These are phyloP conservation scores for Channallabes apus DNA, from an alignment of 2,797 vertebrate genomes.

Conservation along the genomic window DNA sequence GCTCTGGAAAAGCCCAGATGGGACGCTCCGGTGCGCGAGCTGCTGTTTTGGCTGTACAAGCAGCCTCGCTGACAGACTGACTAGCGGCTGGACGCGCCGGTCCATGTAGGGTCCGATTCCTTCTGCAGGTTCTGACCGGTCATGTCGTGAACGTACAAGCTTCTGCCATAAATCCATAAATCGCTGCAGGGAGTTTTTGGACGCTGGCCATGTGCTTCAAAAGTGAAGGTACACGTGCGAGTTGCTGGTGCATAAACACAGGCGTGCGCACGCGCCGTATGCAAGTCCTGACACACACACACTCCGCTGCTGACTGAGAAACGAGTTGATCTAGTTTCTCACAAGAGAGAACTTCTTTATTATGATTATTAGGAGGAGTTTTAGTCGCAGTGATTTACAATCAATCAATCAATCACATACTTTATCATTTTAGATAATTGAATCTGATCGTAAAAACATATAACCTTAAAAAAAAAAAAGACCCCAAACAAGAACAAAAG, in stretches of 20 bases:
- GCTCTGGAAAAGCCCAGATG: conserved; percentile 76
- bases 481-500: background rate
- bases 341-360: background rate
- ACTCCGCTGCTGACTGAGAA: conserved; percentile 50
- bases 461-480: background rate
- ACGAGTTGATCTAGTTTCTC: conserved; percentile 67
- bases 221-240: background rate
- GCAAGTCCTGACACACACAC: conserved; percentile 18
- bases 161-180: conserved; percentile 1
- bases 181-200: background rate
- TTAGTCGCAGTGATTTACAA: background rate
- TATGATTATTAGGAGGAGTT: too few relatives aligned
- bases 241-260: background rate
- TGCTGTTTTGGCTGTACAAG: conserved; percentile 64
- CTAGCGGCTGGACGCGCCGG: conserved; percentile 53
- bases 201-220: background rate
- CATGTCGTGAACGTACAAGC: conserved; percentile 46
- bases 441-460: background rate
- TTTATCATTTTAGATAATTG: background rate
- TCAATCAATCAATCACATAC: background rate
- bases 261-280: background rate
- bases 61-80: conserved; percentile 63
- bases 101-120: conserved; percentile 69
- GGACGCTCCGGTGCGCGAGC: conserved; percentile 68
- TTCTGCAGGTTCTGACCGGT: conserved; percentile 53